A percentile compares a stretch with the other conserved stretches of the same genome.
Conservation (phyloP, 2,888 invertebrate genomes). For the Norana najaformis region DNA sequence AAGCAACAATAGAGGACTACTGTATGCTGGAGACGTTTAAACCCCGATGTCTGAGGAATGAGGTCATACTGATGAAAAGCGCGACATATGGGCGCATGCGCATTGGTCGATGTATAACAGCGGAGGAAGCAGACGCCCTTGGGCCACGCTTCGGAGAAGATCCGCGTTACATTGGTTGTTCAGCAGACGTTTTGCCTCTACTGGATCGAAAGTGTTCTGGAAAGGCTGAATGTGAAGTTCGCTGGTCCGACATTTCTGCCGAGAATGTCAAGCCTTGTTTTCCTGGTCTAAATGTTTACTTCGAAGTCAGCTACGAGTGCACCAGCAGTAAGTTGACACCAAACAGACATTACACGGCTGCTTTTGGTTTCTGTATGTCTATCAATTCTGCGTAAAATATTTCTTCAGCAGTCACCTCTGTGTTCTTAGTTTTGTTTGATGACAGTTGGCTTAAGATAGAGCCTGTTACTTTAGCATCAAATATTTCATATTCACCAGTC, state of each 20-base stretch:
- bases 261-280: slow-evolving; percentile 24
- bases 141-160: neutral
- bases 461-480: too few species aligned
- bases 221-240: slow-evolving; percentile 21
- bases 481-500: too few species aligned
- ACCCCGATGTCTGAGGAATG: slow-evolving; percentile 19
- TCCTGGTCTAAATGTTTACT: neutral
- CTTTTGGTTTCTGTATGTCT: too few species aligned
- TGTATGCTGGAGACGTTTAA: slow-evolving; percentile 26
- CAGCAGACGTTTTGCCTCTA: slow-evolving; percentile 23
- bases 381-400: too few species aligned
- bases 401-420: too few species aligned
- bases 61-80: slow-evolving; percentile 26
- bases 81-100: slow-evolving; percentile 29
- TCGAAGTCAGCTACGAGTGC: neutral
- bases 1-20: slow-evolving; percentile 19
- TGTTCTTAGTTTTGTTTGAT: too few species aligned
- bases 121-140: neutral
- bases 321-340: neutral
- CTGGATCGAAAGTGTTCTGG: slow-evolving; percentile 31
- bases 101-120: slow-evolving; percentile 27
- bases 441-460: too few species aligned
- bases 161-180: slow-evolving; percentile 27
- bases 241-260: neutral
- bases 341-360: too few species aligned